phyloP scores from a whole-genome alignment of 2,888 invertebrate genomes.

The Eupithecia centaureata region DNA sequence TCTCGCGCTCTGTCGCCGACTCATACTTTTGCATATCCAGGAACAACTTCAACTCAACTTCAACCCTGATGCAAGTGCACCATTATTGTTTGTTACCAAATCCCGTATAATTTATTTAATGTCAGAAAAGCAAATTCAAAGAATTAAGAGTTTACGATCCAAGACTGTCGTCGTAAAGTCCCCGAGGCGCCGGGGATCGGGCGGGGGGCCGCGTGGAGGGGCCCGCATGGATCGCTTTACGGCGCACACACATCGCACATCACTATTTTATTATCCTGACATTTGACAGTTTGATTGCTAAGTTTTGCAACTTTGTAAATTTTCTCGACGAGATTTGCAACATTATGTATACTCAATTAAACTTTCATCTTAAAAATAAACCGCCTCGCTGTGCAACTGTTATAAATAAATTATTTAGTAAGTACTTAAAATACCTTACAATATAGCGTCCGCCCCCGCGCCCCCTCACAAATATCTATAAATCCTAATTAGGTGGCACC shows the following conservation, averaged over 20 bases:
- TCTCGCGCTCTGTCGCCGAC: constrained; percentile 61
- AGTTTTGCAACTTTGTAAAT: constrained; percentile 16
- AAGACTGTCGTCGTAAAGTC: constrained; percentile 28
- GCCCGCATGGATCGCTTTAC: constrained; percentile 16
- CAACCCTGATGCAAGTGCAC: constrained; percentile 13
- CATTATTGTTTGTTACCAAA: background rate
- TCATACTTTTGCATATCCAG: constrained; percentile 66
- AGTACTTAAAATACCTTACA: constrained; percentile 33
- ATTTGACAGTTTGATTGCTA: constrained; percentile 22
- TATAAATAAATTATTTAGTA: constrained; percentile 32
- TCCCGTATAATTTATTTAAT: constrained; percentile 19
- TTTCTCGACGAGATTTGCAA: background rate
- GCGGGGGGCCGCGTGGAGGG: constrained; percentile 11
- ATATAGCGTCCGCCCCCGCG: constrained; percentile 24
- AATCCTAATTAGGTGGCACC: constrained; percentile 34
- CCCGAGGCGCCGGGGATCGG: constrained; percentile 10
- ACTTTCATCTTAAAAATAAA: background rate
- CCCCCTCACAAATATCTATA: constrained; percentile 34
- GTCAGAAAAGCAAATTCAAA: constrained; percentile 27
- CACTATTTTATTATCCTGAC: constrained; percentile 20
- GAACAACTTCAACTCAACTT: constrained; percentile 20
- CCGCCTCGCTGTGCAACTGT: constrained; percentile 1
- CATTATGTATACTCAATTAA: too few relatives aligned
- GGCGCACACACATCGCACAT: constrained; percentile 24
- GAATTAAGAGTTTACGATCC: constrained; percentile 23